Conservation (phyloP, 2,888 invertebrate genomes). For the Lasioglossum calceatum region DNA sequence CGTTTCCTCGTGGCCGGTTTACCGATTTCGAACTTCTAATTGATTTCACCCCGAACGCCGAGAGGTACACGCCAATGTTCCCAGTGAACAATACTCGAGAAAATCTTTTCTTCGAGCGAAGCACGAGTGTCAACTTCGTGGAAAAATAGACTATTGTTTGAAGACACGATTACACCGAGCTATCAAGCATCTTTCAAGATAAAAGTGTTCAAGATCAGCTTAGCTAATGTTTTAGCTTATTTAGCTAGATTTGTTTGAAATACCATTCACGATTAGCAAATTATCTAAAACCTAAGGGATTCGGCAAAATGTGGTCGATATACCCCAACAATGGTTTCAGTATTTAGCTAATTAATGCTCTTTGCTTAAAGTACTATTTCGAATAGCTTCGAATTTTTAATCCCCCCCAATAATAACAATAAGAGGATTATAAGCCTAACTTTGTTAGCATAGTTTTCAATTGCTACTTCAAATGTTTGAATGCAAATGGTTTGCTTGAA, state of each 20-base stretch:
- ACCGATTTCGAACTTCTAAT: slow-evolving; percentile 1
- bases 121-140: neutral
- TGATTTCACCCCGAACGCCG: neutral
- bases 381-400: neutral
- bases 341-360: neutral
- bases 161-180: too few species aligned
- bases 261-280: neutral
- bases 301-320: neutral
- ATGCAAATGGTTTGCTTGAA: too few species aligned
- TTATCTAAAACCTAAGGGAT: neutral
- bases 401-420: neutral
- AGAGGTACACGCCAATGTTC: neutral
- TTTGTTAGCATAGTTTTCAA: neutral
- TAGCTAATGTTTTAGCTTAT: too few species aligned
- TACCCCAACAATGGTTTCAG: neutral
- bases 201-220: too few species aligned
- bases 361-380: neutral
- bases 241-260: neutral
- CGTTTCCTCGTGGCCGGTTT: neutral
- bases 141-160: neutral
- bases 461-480: neutral
- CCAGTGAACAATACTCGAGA: neutral
- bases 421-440: neutral
- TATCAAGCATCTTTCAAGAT: too few species aligned
- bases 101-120: neutral